Evolutionary conservation across 2,113 vertebrate species (phyloP).

Genomic region (Lutjanus erythropterus): DNA sequence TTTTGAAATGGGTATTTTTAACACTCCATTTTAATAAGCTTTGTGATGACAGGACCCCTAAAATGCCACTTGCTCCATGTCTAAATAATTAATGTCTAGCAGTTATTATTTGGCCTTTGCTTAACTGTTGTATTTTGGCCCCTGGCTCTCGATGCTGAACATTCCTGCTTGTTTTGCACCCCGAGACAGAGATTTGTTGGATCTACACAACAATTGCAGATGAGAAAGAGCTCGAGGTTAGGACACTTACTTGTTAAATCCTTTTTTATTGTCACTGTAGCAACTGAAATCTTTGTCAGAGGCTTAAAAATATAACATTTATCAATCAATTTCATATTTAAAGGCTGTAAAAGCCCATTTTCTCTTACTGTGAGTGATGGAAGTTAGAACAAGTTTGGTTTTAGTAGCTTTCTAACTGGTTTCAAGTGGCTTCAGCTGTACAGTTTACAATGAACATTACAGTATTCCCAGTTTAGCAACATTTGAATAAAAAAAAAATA

Average conservation of each 20-base stretch:
- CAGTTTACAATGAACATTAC: no score
- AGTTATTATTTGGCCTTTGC: constrained; percentile 59
- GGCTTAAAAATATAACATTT: not conserved
- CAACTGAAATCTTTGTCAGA: not conserved
- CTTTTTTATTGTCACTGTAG: not conserved
- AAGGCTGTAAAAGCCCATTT: not conserved
- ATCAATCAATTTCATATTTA: not conserved
- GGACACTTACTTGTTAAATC: not conserved
- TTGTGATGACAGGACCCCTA: constrained; percentile 37
- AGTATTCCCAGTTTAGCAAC: not conserved
- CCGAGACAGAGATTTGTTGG: constrained; percentile 9
- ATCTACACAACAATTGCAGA: constrained; percentile 23
- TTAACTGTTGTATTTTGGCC: constrained; percentile 45
- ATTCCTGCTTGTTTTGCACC: constrained; percentile 35
- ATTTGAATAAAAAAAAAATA: not conserved
- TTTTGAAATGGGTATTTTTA: constrained; percentile 3
- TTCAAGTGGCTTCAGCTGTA: not conserved
- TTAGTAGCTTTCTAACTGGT: not conserved
- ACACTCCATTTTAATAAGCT: constrained; percentile 39
- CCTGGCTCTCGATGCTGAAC: constrained; percentile 19
- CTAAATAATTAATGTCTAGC: constrained; percentile 62
- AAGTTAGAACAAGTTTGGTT: not conserved
- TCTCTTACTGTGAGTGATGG: not conserved
- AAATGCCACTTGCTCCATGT: constrained; percentile 45
- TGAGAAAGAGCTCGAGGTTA: not conserved